Evolutionary conservation across 2,797 vertebrate genomes (phyloP), one percentile per base, ranked within the genome.

Genomic region (Acanthopagrus latus): DNA sequence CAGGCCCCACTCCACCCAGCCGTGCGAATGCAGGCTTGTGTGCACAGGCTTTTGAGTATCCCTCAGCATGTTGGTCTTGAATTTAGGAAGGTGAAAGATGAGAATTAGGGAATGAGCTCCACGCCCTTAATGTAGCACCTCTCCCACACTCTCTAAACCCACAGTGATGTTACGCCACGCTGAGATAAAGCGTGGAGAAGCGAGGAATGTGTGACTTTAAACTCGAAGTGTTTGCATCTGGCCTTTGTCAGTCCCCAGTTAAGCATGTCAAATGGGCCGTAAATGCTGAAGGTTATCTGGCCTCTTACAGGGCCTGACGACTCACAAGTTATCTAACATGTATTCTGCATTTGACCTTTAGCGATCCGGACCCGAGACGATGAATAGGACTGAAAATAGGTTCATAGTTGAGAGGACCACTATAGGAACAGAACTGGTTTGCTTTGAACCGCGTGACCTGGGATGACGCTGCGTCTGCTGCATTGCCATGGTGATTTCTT

Each of bases 401-500:
- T 77, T 47, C 51, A 21, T 64, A 68, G 60, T 81, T 64, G 64
- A 83, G 52, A 64, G 29, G 56, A 64, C 56, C 8, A 75, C 17
- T 29, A 2, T 46, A 50, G 57, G 64, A 67, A 3, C 65, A 63
- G 74, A 57, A 51, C 65, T 63, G 57, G 9, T 71, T 81, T 58
- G 25, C 72, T 70, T 75, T 65, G n/a, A 69, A 29, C 33, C 52
- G 50, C 48, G 68, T 76, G 71, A 78, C 70, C 58, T 18, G 58
- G 74, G 57, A 78, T 69, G 79, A 70, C 14, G 29, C 57, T 57
- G 21, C 64, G 81, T 91, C 64, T 13, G 38, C 57, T 57, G 21
- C 65, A 82, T 91, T 64, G 44, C 88, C 80, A 89, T 88, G 83
- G 87, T 73, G 77, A 92, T 82, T 43, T 86, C 80, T 89, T 88